Base-by-base conservation (phyloP, 1,140 invertebrate species). In the Dendrolimus punctatus region DNA sequence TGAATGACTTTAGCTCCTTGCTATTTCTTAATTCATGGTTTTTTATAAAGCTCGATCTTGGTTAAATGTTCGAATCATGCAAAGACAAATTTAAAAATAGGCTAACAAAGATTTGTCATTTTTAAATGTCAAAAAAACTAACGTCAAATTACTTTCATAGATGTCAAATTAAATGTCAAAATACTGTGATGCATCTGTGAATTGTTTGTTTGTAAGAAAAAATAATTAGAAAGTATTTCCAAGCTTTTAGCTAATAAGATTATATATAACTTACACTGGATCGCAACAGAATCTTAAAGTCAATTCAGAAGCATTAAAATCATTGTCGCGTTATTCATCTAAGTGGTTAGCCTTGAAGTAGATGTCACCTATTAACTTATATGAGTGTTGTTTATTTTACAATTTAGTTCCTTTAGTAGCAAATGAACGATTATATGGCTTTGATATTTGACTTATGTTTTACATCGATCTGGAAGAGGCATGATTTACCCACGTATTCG, bases 311-410 rank as follows among this genome's bases (percentile, higher is more conserved):
- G 51, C 53, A 66, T 61, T 57, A 60, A 54, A 66, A 56, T 71
- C 64, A 73, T 63, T 68, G 66, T 73, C 59, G 68, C 60, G 68
- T 65, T 76, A 74, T 66, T 75, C 67, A 64, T 66, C 57, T 80
- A 73, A 81, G 70, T 86, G 66, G 83, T 86, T 86, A 86, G 83
- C 83, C 83, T 86, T 86, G 82, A 86, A 84, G 77, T 83, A 81
- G 70, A 83, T 85, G 80, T 82, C 82, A 84, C 75, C 66, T 82
- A 73, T 64, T 70, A 73, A 64, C 60, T 63, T 60, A 81, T 74
- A 81, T 82, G 76, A 82, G 74, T 82, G 73, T 84, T 84, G 79
- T 86, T 86, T 86, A 86, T 84, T 86, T 82, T 81, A 84, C 71
- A 84, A 80, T 84, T 83, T 82, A 83, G 80, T 78, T 67, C 72